A percentile compares a stretch with the other conserved stretches of the same genome.
phyloP scores from a whole-genome alignment of 2,113 vertebrate species.

The Nestor notabilis region DNA sequence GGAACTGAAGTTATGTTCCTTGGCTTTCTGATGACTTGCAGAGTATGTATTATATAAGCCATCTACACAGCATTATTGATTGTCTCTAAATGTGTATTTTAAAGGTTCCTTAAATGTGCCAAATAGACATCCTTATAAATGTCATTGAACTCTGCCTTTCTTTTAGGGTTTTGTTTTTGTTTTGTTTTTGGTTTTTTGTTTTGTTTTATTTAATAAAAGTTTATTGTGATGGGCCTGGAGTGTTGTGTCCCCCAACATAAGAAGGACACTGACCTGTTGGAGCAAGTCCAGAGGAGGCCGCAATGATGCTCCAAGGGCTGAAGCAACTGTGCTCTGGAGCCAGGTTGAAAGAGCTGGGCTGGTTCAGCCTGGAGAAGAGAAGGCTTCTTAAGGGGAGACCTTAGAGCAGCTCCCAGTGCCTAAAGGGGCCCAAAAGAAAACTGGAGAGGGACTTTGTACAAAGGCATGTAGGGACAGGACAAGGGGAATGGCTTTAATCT shows the following conservation, averaged over 20 bases:
- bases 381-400: not conserved
- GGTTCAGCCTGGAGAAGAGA: not conserved
- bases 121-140: not conserved
- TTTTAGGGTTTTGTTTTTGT: too few relatives aligned
- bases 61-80: not conserved
- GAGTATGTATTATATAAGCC: not conserved
- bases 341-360: not conserved
- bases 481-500: not conserved
- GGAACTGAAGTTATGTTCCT: not conserved
- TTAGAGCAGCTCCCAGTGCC: not conserved
- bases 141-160: not conserved
- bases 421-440: not conserved
- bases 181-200: not conserved
- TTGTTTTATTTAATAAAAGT: not conserved
- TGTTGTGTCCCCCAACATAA: not conserved
- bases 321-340: not conserved
- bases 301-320: not conserved
- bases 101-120: not conserved
- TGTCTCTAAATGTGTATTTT: not conserved
- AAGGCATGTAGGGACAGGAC: not conserved
- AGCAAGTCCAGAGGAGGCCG: not conserved
- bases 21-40: not conserved
- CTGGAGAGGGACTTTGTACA: not conserved
- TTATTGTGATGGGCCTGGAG: not conserved
- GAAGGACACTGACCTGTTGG: not conserved